Evolutionary conservation across 1,140 invertebrate species (phyloP).

Genomic region (Dendrolimus kikuchii): DNA sequence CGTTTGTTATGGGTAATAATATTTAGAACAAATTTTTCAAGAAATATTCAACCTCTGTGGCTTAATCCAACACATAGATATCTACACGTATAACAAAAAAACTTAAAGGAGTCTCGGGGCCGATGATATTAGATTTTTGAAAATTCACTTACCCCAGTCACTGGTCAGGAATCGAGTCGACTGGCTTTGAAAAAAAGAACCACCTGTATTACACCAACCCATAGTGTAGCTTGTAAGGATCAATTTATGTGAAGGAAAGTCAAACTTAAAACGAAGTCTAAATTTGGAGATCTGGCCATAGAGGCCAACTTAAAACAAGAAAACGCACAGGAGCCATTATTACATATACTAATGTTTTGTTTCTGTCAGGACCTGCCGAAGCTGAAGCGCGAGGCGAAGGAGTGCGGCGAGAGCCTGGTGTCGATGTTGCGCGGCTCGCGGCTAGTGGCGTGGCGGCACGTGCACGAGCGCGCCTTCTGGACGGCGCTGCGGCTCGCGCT

Average conservation of each 20-base stretch:
- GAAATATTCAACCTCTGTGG: background rate
- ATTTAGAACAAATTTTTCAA: background rate
- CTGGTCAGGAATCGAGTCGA: background rate
- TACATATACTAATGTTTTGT: conserved; percentile 8
- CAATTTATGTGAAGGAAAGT: too few species aligned
- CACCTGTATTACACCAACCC: too few species aligned
- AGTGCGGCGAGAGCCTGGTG: conserved; percentile 51
- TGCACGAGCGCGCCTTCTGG: conserved; percentile 66
- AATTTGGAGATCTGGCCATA: too few species aligned
- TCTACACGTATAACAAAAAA: too few species aligned
- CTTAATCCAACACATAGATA: too few species aligned
- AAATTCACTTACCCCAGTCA: too few species aligned
- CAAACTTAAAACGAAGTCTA: too few species aligned
- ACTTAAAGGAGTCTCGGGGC: too few species aligned
- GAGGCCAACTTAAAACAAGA: too few species aligned
- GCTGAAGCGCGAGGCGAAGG: conserved; percentile 57
- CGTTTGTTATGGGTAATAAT: background rate
- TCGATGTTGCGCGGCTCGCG: conserved; percentile 45
- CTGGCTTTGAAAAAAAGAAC: conserved; percentile 1
- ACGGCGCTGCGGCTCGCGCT: conserved; percentile 56
- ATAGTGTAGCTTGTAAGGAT: too few species aligned
- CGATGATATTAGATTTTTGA: too few species aligned
- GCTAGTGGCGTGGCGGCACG: conserved; percentile 56
- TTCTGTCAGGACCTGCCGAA: conserved; percentile 54
- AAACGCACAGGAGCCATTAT: background rate